Evolutionary conservation across 2,888 invertebrate species (phyloP), one percentile per base, ranked within the genome.

Genomic region (Eupithecia tripunctaria): DNA sequence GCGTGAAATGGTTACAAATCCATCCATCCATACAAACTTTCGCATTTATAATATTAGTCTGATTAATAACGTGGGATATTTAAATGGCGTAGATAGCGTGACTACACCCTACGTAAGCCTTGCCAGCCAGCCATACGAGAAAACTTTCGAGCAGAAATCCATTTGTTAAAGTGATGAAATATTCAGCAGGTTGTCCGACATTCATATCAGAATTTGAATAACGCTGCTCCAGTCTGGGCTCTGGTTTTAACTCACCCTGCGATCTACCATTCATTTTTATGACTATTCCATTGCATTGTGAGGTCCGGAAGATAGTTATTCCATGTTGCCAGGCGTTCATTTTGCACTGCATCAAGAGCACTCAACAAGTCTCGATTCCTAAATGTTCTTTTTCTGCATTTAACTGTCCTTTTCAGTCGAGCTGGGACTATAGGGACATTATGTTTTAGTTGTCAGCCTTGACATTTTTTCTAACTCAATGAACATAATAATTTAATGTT

Each of bases 291-390:
- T 64, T 25, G n/a, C 38, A 64, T n/a, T 64, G 4, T 25, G 38
- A 38, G 7, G 38, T 64, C 38, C 25, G 38, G 25, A 38, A 41
- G 14, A 25, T 14, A 21, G n/a, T 64, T 21, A 15, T 41, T 25
- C 25, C 62, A 36, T 8, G 63, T 38, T 64, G 32, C 36, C 12
- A 29, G 36, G 36, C 36, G 25, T 64, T 41, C 64, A 25, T 25
- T 64, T 38, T 36, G 38, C 29, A 29, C 38, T 41, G 29, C 68
- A 60, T 63, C 47, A 62, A 43, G 47, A 47, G 62, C 64, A 63
- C 68, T 69, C 68, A 69, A 69, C 69, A 69, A 69, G 69, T 69
- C 7, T 21, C 32, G 21, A 36, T 25, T 68, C 32, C 47, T 38
- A 41, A 56, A 12, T 60, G 8, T 59, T 41, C 41, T 60, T 27